Evolutionary conservation across 1,140 invertebrate genomes (phyloP).

Genomic region (Phenacoccus solenopsis): DNA sequence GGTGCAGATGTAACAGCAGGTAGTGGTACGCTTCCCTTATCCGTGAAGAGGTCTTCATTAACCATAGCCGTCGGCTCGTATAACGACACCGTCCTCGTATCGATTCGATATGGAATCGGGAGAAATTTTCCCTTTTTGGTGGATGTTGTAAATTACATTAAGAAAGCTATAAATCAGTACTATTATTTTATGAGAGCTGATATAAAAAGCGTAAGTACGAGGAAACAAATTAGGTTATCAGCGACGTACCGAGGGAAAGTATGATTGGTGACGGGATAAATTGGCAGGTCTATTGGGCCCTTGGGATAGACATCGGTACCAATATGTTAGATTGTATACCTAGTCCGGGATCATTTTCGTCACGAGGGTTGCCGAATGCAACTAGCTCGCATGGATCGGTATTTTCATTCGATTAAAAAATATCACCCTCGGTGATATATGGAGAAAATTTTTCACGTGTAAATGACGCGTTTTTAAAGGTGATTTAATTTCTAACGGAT

Average conservation of each 20-base stretch:
- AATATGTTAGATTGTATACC: neutral
- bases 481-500: too few relatives aligned
- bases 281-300: constrained; percentile 7
- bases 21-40: neutral
- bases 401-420: too few relatives aligned
- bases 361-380: neutral
- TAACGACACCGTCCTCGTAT: too few relatives aligned
- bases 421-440: too few relatives aligned
- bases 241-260: neutral
- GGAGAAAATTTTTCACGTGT: too few relatives aligned
- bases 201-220: neutral
- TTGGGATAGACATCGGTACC: neutral
- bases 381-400: too few relatives aligned
- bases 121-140: neutral
- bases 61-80: too few relatives aligned
- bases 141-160: constrained; percentile 1
- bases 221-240: neutral
- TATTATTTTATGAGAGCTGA: neutral
- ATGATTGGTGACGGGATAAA: constrained; percentile 12
- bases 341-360: neutral
- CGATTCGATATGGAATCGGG: neutral
- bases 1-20: neutral
- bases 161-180: constrained; percentile 2
- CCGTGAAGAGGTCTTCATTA: neutral
- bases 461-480: too few relatives aligned